Conservation (phyloP, 2,888 invertebrate species). For the Podabrus alpinus region DNA sequence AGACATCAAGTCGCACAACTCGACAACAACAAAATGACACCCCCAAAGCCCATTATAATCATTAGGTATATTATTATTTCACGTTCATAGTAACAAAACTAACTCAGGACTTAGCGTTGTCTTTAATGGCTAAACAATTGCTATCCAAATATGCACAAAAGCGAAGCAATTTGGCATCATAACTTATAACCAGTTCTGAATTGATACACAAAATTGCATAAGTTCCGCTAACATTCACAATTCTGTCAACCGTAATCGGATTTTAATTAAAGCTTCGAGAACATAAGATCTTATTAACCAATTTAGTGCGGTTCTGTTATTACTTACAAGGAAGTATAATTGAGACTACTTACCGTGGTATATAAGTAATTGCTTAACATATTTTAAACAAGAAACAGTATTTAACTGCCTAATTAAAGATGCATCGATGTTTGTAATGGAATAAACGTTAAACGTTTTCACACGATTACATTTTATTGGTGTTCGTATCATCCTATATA, state of each 20-base stretch:
- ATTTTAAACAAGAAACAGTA: neutral
- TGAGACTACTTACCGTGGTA: conserved; percentile 2
- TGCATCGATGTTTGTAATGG: neutral
- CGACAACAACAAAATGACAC: too few relatives aligned
- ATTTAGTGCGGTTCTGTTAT: conserved; percentile 10
- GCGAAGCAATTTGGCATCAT: neutral
- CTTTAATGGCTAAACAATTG: neutral
- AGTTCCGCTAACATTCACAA: conserved; percentile 15
- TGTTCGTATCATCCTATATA: neutral
- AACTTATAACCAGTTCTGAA: neutral
- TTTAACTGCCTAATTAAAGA: neutral
- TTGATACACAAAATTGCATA: conserved; percentile 8
- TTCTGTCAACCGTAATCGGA: conserved; percentile 17
- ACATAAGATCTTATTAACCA: conserved; percentile 13
- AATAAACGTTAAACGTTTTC: neutral
- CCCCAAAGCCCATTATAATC: too few relatives aligned
- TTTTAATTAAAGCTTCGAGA: conserved; percentile 16
- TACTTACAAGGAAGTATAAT: conserved; percentile 15
- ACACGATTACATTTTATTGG: neutral
- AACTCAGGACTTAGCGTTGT: too few relatives aligned
- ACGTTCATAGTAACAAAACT: too few relatives aligned
- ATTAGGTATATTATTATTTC: too few relatives aligned
- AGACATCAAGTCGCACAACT: too few relatives aligned
- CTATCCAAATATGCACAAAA: neutral
- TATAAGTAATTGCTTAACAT: conserved; percentile 7